Base-by-base conservation (phyloP, 2,888 invertebrate genomes). In the Orthosia incerta region DNA sequence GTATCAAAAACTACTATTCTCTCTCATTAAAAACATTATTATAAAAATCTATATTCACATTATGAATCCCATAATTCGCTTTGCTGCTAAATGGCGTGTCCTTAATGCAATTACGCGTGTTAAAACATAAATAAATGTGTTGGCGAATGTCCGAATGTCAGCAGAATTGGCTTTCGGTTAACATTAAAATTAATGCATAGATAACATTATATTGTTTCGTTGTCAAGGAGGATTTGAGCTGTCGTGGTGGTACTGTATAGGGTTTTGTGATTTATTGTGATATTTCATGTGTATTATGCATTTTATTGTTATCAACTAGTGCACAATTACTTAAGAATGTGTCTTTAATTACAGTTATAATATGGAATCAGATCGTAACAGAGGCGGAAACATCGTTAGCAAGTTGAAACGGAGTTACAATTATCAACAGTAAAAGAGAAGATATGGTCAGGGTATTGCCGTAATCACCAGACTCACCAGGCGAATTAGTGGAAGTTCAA, bases 101-200 rank as follows among this genome's bases (percentile, higher is more conserved):
- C 53, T 57, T 88, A 88, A 87, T 75, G 84, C 86, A 88, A 89
- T 89, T 87, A 86, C 82, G 39, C 75, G 80, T 71, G 83, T 84
- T 84, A 85, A 84, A 82, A 81, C 82, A 80, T 78, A 85, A 85
- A 86, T 83, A 87, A 85, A 82, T 83, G 61, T 72, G 50, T 69
- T 53, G 60, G 39, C 15, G 15, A 13, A 50, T 79, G 65, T 68
- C n/a, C 71, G 31, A 69, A 72, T 76, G 80, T 57, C 74, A 67
- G 59, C 62, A 39, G 31, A 23, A 74, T 83, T 61, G 59, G 59
- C 13, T 55, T 55, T 51, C n/a, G 51, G 39, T 63, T 63, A 39
- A n/a, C 45, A 55, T 68, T 76, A 76, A 63, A 68, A 68, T 51
- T 61, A 78, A 71, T 31, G 15, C 45, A 61, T 64, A 75, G 60